phyloP scores from a whole-genome alignment of 2,113 vertebrate genomes.

The Arvicanthis niloticus region DNA sequence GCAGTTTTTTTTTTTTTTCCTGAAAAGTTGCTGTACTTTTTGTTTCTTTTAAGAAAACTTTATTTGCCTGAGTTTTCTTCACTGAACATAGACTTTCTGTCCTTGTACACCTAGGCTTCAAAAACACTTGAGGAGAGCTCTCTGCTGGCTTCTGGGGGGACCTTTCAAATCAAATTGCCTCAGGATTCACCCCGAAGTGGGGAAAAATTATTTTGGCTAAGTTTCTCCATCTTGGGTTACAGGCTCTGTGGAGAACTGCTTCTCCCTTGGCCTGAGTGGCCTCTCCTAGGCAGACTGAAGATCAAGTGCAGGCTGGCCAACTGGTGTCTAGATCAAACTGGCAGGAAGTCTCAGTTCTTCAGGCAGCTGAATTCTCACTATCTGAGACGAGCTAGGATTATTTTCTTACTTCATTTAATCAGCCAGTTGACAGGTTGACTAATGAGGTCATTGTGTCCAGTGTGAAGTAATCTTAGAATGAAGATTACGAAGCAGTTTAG shows the following conservation, averaged over 20 bases:
- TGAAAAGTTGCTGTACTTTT: neutral
- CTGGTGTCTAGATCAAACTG: conserved; percentile 58
- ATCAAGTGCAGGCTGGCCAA: neutral
- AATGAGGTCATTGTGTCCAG: conserved; percentile 64
- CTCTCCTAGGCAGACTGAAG: conserved; percentile 26
- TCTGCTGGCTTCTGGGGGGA: conserved; percentile 4
- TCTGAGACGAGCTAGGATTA: conserved; percentile 57
- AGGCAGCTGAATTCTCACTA: conserved; percentile 44
- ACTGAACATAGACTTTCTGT: conserved; percentile 56
- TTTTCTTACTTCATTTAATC: conserved; percentile 74
- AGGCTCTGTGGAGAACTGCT: conserved; percentile 31
- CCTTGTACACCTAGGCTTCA: conserved; percentile 51
- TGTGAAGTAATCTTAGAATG: conserved; percentile 71
- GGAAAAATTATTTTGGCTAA: conserved; percentile 34
- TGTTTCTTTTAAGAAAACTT: conserved; percentile 70
- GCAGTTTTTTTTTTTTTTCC: neutral
- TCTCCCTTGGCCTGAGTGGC: conserved; percentile 48
- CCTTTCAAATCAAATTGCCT: conserved; percentile 67
- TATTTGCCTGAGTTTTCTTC: conserved; percentile 74
- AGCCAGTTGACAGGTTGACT: conserved; percentile 68
- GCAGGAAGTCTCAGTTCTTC: conserved; percentile 49
- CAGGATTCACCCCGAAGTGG: conserved; percentile 53
- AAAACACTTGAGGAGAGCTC: conserved; percentile 26
- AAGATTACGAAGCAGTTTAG: conserved; percentile 67
- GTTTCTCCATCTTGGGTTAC: conserved; percentile 73